A percentile compares a stretch with the other conserved stretches of the same genome.
Evolutionary conservation across 2,113 vertebrate species (phyloP).

Genomic region (Alces alces): DNA sequence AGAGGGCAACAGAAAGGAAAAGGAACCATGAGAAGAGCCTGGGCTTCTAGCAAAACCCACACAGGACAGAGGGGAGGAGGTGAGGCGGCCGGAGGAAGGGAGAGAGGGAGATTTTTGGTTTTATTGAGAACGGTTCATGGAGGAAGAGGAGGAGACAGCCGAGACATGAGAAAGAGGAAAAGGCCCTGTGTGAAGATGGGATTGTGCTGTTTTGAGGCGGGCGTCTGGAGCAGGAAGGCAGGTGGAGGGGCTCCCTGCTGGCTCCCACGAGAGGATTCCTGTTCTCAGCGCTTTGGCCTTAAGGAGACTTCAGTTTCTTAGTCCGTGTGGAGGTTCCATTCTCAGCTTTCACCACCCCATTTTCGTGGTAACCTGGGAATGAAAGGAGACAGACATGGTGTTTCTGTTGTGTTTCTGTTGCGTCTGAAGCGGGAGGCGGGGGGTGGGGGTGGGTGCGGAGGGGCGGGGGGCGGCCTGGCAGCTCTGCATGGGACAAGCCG

Average conservation of each 20-base stretch:
- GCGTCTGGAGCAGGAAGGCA: not conserved
- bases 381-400: not conserved
- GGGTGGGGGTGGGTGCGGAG: accelerated
- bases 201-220: not conserved
- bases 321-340: conserved; percentile 92
- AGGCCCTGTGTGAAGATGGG: conserved; percentile 59
- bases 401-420: not conserved
- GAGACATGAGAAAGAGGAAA: conserved; percentile 50
- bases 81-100: not conserved
- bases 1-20: not conserved
- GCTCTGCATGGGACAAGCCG: accelerated
- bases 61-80: not conserved
- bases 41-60: conserved; percentile 19
- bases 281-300: conserved; percentile 73
- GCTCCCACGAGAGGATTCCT: conserved; percentile 46
- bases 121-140: conserved; percentile 78
- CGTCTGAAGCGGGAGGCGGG: accelerated
- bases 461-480: not conserved
- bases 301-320: conserved; percentile 95
- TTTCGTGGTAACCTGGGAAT: conserved; percentile 90
- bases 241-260: conserved; percentile 27
- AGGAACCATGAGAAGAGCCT: not conserved
- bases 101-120: conserved; percentile 79
- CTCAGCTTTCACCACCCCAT: conserved; percentile 92
- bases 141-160: conserved; percentile 60